Base-by-base conservation (phyloP, 2,888 invertebrate genomes). In the Lasius fuliginosus region DNA sequence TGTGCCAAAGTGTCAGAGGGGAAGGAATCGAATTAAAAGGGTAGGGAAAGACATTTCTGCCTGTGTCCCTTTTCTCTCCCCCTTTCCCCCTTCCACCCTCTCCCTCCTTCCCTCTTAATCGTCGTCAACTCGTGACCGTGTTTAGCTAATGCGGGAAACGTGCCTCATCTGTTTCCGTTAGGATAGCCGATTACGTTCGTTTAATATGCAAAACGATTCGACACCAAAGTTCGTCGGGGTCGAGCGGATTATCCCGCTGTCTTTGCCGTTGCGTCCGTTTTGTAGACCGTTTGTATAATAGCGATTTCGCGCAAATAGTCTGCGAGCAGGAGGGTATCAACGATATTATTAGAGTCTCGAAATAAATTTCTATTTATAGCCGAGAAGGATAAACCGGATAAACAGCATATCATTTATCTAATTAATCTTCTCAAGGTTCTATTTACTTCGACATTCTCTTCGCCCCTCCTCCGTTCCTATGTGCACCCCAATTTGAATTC, bases 141-240 rank as follows among this genome's bases (percentile, higher is more conserved):
- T 85, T 90, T 87, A 79, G 86, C 85, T 90, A 89, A 90, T 83
- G 88, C 83, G 76, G 86, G 85, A 86, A 88, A 90, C 88, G 88
- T 88, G 90, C 86, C 84, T 85, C 89, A 87, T 90, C 88, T 79
- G 71, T 86, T 82, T 73, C 84, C 85, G 69, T 88, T 84, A 81
- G 71, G 60, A 64, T 58, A 71, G 79, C 77, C 85, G 71, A 88
- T 90, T 88, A 77, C 85, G 30, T 86, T 90, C 82, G 90, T 85
- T 90, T 90, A 87, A 89, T 90, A 90, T 88, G 90, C 90, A 90
- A 90, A 89, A 86, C 88, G 88, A 90, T 89, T 86, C 85, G 40
- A 75, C 85, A 83, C 49, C 85, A 60, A 85, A 86, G 75, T 86
- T 65, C 62, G 67, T 33, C 69, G 85, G 85, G 82, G 74, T 85